Conservation (phyloP, 2,888 invertebrate genomes). For the Ichneumoninae sp. region DNA sequence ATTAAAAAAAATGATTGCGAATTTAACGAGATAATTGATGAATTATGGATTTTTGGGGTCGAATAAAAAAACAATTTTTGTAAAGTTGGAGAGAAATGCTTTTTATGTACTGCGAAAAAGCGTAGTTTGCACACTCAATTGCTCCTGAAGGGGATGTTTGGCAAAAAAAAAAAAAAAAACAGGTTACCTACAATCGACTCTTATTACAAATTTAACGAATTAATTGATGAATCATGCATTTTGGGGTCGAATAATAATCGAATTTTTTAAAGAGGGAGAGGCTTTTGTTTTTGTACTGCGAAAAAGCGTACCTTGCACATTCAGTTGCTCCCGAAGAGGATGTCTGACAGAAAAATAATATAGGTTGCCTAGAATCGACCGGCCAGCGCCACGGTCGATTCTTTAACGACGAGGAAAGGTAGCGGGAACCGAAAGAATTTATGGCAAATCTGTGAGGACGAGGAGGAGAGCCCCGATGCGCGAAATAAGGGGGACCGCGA, state of each 20-base stretch:
- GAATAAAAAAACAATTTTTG: too few relatives aligned
- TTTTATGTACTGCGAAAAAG: background rate
- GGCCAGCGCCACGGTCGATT: constrained; percentile 36
- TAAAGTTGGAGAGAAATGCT: too few relatives aligned
- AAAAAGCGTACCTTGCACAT: background rate
- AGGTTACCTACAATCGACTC: constrained; percentile 17
- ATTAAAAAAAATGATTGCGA: too few relatives aligned
- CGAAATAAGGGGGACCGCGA: constrained; percentile 44
- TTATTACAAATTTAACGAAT: too few relatives aligned
- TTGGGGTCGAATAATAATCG: background rate
- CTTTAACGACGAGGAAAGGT: constrained; percentile 48
- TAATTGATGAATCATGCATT: too few relatives aligned
- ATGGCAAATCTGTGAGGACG: constrained; percentile 62
- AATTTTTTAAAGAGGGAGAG: background rate
- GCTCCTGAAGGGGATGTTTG: too few relatives aligned
- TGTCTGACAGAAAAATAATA: constrained; percentile 32
- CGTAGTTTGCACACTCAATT: too few relatives aligned
- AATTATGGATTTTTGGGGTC: too few relatives aligned
- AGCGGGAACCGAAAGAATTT: constrained; percentile 56
- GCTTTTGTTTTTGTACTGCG: background rate
- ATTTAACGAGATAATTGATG: too few relatives aligned
- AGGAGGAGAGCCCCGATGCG: constrained; percentile 51
- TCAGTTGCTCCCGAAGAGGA: constrained; percentile 9
- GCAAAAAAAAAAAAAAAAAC: background rate
- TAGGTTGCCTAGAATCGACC: constrained; percentile 32